Base-by-base conservation (phyloP, 2,888 invertebrate genomes). In the Pomacea canaliculata region DNA sequence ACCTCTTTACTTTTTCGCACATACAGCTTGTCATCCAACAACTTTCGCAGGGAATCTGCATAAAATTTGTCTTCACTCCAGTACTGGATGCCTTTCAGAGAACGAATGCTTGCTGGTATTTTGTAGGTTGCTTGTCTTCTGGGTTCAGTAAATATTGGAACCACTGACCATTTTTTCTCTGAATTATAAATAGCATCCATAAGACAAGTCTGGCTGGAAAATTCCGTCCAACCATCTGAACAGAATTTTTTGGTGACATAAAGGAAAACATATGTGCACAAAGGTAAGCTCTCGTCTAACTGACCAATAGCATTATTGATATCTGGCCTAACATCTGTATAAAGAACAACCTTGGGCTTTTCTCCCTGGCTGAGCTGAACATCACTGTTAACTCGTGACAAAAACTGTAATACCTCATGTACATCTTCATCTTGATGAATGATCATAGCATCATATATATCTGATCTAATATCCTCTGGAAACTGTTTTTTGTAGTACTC, bases 261-360 rank as follows among this genome's bases (percentile, higher is more conserved):
- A 37, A 88, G 79, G 78, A 88, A 85, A 10, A 85, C 82, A 70
- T 83, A 88, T 5, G 87, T 88, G 79, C 86, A 85, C 77, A 85
- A 74, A 1, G 82, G 75, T 51, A 88, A 78, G 9, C 80, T 82
- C 23, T 56, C 27, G 48, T 80, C 82, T 69, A 86, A 77, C 62
- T 69, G 46, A 77, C 80, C 80, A 4, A 73, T 71, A 12, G 84
- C 72, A 16, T 73, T 72, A 10, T 77, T 78, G 0, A 78, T 67
- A 10, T 80, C 37, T 12, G 79, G 71, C 5, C 73, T 76, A 59
- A 86, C 73, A 37, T 79, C 80, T 76, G 83, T 81, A 81, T 83
- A 85, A 27, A 84, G 60, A 23, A 84, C 73, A 18, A 84, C 83
- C 51, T 71, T 80, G 7, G 84, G 81, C 60, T 27, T 59, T 18